Percentiles rank a stretch among this genome's conserved stretches.
Conservation (phyloP, 2,888 invertebrate species). For the Megalurothrips usitatus region DNA sequence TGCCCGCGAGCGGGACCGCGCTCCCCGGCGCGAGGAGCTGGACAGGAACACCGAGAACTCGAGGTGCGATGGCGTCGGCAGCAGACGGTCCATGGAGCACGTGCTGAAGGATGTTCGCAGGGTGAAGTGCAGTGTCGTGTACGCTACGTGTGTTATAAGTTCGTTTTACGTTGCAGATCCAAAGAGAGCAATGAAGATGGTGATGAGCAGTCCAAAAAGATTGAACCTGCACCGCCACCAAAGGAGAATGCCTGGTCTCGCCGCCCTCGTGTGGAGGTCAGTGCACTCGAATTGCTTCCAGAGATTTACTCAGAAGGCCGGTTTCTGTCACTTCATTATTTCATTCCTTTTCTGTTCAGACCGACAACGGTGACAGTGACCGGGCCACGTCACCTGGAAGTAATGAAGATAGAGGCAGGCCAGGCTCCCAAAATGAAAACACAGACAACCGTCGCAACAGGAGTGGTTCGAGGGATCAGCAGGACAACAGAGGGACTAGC, state of each 20-base stretch:
- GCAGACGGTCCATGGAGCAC: background rate
- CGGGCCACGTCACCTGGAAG: background rate
- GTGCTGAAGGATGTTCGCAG: background rate
- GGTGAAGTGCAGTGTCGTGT: too few species aligned
- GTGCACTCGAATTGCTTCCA: background rate
- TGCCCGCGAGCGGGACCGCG: conserved; percentile 48
- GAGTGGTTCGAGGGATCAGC: background rate
- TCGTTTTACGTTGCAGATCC: background rate
- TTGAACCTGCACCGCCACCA: conserved; percentile 41
- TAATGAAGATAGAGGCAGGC: background rate
- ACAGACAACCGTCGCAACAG: background rate
- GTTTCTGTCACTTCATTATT: background rate
- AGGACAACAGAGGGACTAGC: background rate
- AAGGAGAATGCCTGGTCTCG: conserved; percentile 42
- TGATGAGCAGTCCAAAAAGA: conserved; percentile 34
- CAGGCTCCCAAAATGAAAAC: background rate
- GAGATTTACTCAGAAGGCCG: background rate
- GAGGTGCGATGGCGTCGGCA: background rate
- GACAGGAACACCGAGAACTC: background rate
- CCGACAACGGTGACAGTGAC: background rate
- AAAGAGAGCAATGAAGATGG: conserved; percentile 32
- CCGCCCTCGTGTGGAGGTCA: conserved; percentile 31
- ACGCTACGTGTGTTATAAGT: background rate
- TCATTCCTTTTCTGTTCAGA: background rate
- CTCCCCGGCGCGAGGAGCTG: background rate